Conservation (phyloP, 2,888 invertebrate genomes). For the Dusona sp. region DNA sequence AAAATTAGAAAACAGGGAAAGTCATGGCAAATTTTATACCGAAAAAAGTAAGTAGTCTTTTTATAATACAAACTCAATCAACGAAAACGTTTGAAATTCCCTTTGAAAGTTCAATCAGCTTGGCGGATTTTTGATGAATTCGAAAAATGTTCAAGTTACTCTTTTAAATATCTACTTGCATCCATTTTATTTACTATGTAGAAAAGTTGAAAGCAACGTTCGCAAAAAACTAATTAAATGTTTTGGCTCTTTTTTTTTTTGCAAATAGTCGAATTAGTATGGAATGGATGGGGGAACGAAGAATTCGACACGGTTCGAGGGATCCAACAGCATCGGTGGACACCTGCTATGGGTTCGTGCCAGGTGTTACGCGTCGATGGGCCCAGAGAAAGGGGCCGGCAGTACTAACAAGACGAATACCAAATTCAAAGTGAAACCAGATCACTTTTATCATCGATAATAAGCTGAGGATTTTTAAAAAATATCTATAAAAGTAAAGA, state of each 20-base stretch:
- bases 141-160: background rate
- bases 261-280: constrained; percentile 23
- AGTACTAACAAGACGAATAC: constrained; percentile 6
- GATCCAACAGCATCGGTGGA: constrained; percentile 31
- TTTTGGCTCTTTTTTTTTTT: background rate
- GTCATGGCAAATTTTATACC: background rate
- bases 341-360: constrained; percentile 51
- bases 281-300: constrained; percentile 29
- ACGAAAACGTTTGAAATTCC: background rate
- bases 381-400: constrained; percentile 32
- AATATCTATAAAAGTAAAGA: background rate
- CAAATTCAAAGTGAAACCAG: background rate
- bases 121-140: background rate
- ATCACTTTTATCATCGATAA: constrained; percentile 9
- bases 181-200: background rate
- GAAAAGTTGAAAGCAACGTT: background rate
- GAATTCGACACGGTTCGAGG: constrained; percentile 33
- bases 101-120: background rate
- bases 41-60: background rate
- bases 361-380: constrained; percentile 55
- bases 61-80: background rate
- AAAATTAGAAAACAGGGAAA: background rate
- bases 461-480: background rate
- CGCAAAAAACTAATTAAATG: background rate
- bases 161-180: background rate